A percentile compares a stretch with the other conserved stretches of the same genome.
Conservation (phyloP, 2,113 vertebrate species). For the Tyto alba region DNA sequence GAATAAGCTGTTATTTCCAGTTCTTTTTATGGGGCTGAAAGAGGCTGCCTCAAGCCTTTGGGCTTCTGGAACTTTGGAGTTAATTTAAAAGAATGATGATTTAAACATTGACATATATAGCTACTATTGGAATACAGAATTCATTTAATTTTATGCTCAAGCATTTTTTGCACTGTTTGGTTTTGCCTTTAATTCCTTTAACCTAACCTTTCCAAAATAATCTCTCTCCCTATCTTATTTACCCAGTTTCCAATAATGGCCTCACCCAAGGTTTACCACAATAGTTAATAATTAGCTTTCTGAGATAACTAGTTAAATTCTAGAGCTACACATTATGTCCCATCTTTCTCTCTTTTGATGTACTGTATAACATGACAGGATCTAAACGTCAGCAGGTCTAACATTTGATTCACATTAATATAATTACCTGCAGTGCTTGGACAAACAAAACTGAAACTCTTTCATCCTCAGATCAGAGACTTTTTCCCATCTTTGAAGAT, state of each 20-base stretch:
- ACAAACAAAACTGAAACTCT: conserved; percentile 19
- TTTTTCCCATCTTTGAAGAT: conserved; percentile 17
- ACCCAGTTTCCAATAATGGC: background rate
- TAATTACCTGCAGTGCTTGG: conserved; percentile 16
- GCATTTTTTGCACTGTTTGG: background rate
- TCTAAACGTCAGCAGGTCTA: background rate
- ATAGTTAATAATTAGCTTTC: background rate
- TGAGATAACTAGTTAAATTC: background rate
- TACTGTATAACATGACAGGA: background rate
- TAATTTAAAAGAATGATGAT: background rate
- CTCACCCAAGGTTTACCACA: background rate
- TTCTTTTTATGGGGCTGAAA: background rate
- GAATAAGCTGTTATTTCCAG: background rate
- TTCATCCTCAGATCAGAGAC: conserved; percentile 32
- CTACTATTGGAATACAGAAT: background rate
- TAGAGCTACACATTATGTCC: background rate
- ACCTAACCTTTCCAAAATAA: background rate
- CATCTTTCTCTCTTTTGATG: background rate
- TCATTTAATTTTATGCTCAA: background rate
- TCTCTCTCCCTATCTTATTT: background rate
- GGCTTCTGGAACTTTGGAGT: background rate
- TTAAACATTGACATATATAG: background rate
- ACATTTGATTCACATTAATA: background rate
- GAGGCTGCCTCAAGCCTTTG: background rate
- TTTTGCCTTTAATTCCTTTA: background rate